phyloP scores from a whole-genome alignment of 2,888 invertebrate species.

The Brachycybe producta region DNA sequence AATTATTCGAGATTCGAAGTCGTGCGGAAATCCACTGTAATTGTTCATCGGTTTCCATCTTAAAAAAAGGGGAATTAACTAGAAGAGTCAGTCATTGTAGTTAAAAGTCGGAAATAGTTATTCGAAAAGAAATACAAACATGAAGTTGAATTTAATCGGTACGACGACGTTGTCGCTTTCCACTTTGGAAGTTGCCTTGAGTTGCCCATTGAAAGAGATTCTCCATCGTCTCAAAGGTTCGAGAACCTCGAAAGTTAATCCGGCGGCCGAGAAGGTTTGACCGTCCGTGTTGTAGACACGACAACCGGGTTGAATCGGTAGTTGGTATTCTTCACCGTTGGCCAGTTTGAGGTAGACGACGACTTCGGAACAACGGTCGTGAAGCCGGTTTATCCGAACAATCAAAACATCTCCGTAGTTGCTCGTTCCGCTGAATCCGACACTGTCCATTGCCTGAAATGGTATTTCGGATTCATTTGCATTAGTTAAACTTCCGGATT shows the following conservation, averaged over 20 bases:
- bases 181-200: too few species aligned
- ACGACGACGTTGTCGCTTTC: not conserved
- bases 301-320: constrained; percentile 44
- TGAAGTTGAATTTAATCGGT: not conserved
- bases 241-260: constrained; percentile 46
- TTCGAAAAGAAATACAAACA: not conserved
- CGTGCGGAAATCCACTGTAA: not conserved
- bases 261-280: constrained; percentile 26
- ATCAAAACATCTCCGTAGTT: constrained; percentile 44
- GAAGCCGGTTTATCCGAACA: constrained; percentile 42
- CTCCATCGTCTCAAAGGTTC: constrained; percentile 49
- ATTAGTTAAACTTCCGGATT: too few species aligned
- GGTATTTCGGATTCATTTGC: too few species aligned
- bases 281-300: constrained; percentile 31
- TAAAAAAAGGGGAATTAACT: not conserved
- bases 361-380: constrained; percentile 43
- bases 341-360: constrained; percentile 38
- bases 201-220: constrained; percentile 53
- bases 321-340: constrained; percentile 37
- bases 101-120: not conserved
- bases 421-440: constrained; percentile 42
- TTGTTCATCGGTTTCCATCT: not conserved
- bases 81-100: too few species aligned
- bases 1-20: too few species aligned
- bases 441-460: constrained; percentile 36